A percentile compares a stretch with the other conserved stretches of the same genome.
These are phyloP conservation scores for Gasterosteus nipponicus DNA, from an alignment of 2,113 vertebrate genomes.

Conservation along the genomic window DNA sequence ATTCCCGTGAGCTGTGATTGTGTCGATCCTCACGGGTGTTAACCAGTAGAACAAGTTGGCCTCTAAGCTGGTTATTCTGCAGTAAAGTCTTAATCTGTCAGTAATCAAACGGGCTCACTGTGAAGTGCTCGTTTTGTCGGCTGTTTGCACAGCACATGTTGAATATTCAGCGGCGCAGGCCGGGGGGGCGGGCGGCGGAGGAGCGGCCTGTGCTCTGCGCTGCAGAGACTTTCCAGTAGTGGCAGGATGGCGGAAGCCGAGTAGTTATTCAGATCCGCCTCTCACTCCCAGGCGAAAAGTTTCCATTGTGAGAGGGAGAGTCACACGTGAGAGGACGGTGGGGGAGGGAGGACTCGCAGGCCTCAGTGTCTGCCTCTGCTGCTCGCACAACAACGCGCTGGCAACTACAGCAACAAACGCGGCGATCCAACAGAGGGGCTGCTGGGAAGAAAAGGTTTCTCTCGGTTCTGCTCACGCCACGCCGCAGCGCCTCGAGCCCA, in stretches of 20 bases:
- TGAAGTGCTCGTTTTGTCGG: too few species aligned
- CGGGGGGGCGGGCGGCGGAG: background rate
- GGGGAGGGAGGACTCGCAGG: slow-evolving; percentile 68
- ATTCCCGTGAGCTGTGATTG: background rate
- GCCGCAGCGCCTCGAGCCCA: slow-evolving; percentile 47
- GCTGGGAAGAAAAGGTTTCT: slow-evolving; percentile 34
- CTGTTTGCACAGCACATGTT: too few species aligned
- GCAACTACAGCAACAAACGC: background rate
- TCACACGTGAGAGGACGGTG: slow-evolving; percentile 73
- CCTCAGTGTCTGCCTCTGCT: slow-evolving; percentile 14
- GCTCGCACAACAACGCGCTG: slow-evolving; percentile 9
- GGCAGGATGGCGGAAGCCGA: slow-evolving; percentile 73
- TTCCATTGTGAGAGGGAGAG: slow-evolving; percentile 80
- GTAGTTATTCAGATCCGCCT: slow-evolving; percentile 69
- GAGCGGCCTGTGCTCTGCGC: slow-evolving; percentile 36
- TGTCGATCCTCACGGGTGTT: background rate
- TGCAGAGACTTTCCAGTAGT: slow-evolving; percentile 70
- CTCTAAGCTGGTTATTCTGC: slow-evolving; percentile 31
- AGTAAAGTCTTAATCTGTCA: slow-evolving; percentile 1
- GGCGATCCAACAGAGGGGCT: background rate
- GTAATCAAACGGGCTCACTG: background rate
- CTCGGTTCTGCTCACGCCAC: slow-evolving; percentile 56
- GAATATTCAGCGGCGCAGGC: too few species aligned
- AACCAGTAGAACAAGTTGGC: background rate
- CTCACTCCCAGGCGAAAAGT: slow-evolving; percentile 80